Evolutionary conservation across 2,113 vertebrate genomes (phyloP), one percentile per base, ranked within the genome.

Genomic region (Bambusicola thoracicus): DNA sequence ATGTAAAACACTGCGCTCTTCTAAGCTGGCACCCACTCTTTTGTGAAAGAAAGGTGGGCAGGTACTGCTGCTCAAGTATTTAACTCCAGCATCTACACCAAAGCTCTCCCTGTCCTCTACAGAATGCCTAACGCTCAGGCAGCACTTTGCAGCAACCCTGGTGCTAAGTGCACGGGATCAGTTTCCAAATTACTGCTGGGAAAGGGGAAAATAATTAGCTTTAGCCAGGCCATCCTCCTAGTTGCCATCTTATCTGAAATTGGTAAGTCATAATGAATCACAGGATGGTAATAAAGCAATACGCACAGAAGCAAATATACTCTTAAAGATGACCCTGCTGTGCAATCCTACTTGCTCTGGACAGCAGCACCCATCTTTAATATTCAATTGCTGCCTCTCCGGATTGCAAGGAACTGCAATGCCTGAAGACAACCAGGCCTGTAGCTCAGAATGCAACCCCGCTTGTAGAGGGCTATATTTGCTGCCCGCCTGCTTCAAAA

Each of bases 401-500:
- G 46, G 49, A 75, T 27, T 81, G 34, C 59, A 82, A 44, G 16
- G 70, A 72, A 82, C 48, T 73, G 65, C 56, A 89, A 85, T 29
- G 34, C 48, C 58, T 67, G 24, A 66, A 95, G 93, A 85, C 56
- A 85, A 65, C 4, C 55, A 93, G 84, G 75, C 70, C 62, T 14
- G 43, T 11, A 68, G 72, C 58, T 90, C 40, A 76, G 63, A 95
- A 76, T 0, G 55, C 70, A 96, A 55, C 51, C 66, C 40, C 51
- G 82, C 81, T 95, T 76, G 77, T 80, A 81, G 83, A 93, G 83
- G 67, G 58, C 85, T 94, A 88, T 56, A 93, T 93, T 95, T 94
- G 92, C 89, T 93, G 83, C 61, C 55, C 74, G 90, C 93, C 88
- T 80, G 78, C 75, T 91, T 92, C 78, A 79, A 95, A 94, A 92